Evolutionary conservation across 2,888 invertebrate species (phyloP).

Genomic region (Holacanthella duospinosa): DNA sequence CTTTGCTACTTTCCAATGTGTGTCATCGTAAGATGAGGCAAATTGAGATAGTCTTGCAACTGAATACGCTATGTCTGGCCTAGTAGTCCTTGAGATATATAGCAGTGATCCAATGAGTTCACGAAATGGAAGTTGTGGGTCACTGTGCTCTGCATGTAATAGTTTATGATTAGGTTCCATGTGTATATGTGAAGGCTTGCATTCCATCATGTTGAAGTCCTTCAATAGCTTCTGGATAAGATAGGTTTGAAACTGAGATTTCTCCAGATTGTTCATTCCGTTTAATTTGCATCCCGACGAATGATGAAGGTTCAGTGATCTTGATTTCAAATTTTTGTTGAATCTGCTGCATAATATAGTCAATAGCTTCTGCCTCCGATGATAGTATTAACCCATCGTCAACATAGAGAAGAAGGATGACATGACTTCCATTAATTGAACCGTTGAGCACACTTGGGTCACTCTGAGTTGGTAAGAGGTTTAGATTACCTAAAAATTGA

Average conservation of each 20-base stretch:
- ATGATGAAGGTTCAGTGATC: background rate
- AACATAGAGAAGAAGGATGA: too few species aligned
- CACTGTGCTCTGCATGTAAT: background rate
- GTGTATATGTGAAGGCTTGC: background rate
- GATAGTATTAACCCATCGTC: too few species aligned
- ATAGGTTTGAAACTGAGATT: background rate
- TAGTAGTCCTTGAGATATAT: background rate
- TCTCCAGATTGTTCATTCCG: background rate
- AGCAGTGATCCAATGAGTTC: background rate
- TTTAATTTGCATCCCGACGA: background rate
- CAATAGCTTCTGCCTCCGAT: too few species aligned
- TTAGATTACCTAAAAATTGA: background rate
- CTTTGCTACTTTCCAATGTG: background rate
- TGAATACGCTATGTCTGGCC: too few species aligned
- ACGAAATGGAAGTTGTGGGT: background rate
- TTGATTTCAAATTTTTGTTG: background rate
- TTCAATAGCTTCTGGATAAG: background rate
- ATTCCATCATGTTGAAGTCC: background rate
- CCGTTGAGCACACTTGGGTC: too few species aligned
- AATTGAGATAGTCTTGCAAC: background rate
- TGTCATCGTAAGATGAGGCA: background rate
- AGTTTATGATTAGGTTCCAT: background rate
- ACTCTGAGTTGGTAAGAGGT: too few species aligned
- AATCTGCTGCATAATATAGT: too few species aligned
- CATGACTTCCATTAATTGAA: too few species aligned